Conservation (phyloP, 1,140 invertebrate species). For the Drosophila suzukii region DNA sequence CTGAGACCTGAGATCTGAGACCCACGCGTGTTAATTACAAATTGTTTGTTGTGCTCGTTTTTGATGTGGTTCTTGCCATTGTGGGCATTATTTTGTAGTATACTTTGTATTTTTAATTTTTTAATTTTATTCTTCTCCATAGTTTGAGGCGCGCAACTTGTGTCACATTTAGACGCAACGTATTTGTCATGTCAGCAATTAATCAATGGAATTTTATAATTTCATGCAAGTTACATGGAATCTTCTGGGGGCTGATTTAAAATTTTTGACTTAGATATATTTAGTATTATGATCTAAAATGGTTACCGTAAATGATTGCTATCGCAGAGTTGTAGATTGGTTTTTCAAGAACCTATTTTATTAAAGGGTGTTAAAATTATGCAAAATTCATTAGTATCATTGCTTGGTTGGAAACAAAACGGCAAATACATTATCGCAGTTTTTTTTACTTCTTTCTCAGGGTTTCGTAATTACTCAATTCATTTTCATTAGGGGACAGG, state of each 20-base stretch:
- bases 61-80: constrained; percentile 70
- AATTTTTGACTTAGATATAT: constrained; percentile 15
- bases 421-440: too few relatives aligned
- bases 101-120: constrained; percentile 17
- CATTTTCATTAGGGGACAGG: constrained; percentile 11
- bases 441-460: constrained; percentile 2
- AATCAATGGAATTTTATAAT: constrained; percentile 68
- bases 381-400: too few relatives aligned
- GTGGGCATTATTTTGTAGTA: constrained; percentile 61
- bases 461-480: constrained; percentile 25
- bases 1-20: constrained; percentile 35
- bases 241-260: constrained; percentile 13
- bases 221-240: constrained; percentile 43
- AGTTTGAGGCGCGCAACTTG: constrained; percentile 52
- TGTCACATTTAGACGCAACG: constrained; percentile 75
- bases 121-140: constrained; percentile 41
- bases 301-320: too few relatives aligned
- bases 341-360: too few relatives aligned
- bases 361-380: too few relatives aligned
- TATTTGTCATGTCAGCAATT: constrained; percentile 79
- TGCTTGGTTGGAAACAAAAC: too few relatives aligned
- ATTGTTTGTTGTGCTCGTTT: constrained; percentile 73
- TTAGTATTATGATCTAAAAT: constrained; percentile 25
- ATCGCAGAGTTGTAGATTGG: too few relatives aligned
- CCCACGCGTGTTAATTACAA: constrained; percentile 80